Conservation (phyloP, 2,888 invertebrate species). For the Melinaea menophilus region DNA sequence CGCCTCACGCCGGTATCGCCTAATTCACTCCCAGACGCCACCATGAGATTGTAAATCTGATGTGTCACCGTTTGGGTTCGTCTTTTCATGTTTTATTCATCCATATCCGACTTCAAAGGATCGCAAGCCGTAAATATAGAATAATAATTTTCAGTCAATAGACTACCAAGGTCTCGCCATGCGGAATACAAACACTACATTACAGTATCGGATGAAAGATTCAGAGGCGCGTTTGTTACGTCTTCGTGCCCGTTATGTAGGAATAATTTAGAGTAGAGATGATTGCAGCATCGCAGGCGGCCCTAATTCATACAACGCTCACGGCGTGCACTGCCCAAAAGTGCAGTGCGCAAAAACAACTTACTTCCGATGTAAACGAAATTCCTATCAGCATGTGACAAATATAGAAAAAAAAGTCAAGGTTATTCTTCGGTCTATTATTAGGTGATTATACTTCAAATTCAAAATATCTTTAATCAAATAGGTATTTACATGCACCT, state of each 20-base stretch:
- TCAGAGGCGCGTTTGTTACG: conserved; percentile 32
- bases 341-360: conserved; percentile 66
- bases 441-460: conserved; percentile 32
- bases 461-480: too few species aligned
- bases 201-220: conserved; percentile 29
- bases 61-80: neutral
- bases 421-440: neutral
- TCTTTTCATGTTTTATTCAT: conserved; percentile 7
- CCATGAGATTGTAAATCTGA: conserved; percentile 21
- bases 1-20: conserved; percentile 56
- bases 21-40: conserved; percentile 60
- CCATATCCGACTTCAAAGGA: conserved; percentile 4
- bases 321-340: conserved; percentile 48
- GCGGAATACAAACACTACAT: conserved; percentile 14
- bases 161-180: conserved; percentile 7
- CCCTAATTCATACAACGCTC: conserved; percentile 52
- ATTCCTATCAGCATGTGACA: conserved; percentile 45
- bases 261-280: conserved; percentile 45
- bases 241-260: conserved; percentile 39
- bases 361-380: conserved; percentile 49
- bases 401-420: conserved; percentile 9
- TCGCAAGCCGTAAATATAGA: neutral
- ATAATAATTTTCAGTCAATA: conserved; percentile 3
- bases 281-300: conserved; percentile 51
- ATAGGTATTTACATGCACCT: too few species aligned